Percentiles rank a stretch among this genome's conserved stretches.
phyloP scores from a whole-genome alignment of 2,888 invertebrate genomes.

The Selenia dentaria region DNA sequence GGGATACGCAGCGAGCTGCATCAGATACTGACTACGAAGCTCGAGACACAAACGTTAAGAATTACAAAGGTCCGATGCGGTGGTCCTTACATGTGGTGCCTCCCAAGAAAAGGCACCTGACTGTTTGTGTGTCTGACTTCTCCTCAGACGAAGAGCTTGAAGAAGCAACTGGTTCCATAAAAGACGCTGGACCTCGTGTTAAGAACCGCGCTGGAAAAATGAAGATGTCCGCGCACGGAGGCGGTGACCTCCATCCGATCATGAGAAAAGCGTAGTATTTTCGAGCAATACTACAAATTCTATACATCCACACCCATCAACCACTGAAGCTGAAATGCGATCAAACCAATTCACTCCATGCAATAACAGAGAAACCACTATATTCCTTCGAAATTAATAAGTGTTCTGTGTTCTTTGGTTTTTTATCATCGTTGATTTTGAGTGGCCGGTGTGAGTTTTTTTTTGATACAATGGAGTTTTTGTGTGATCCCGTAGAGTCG shows the following conservation, averaged over 20 bases:
- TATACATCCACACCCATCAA: background rate
- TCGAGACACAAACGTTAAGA: constrained; percentile 51
- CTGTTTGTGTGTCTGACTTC: constrained; percentile 68
- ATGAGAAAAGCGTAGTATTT: constrained; percentile 70
- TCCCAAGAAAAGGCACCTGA: constrained; percentile 72
- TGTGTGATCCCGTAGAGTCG: constrained; percentile 64
- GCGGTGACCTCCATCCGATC: constrained; percentile 72
- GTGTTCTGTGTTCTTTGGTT: constrained; percentile 36
- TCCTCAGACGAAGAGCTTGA: constrained; percentile 72
- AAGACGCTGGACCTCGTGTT: constrained; percentile 62
- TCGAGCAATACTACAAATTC: background rate
- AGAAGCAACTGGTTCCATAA: constrained; percentile 54
- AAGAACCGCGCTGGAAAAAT: constrained; percentile 62
- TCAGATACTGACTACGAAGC: constrained; percentile 76
- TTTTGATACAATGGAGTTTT: constrained; percentile 56
- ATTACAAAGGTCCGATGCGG: constrained; percentile 63
- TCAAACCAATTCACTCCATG: constrained; percentile 13
- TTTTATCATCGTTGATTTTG: constrained; percentile 48
- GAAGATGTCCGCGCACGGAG: constrained; percentile 74
- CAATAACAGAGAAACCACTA: constrained; percentile 22
- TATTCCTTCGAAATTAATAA: no score
- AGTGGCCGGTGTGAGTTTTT: constrained; percentile 56
- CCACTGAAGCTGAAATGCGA: constrained; percentile 4
- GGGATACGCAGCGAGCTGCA: constrained; percentile 64
- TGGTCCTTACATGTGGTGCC: constrained; percentile 69